These are phyloP conservation scores for Lamellibrachia satsuma DNA, from an alignment of 2,888 invertebrate species.

Conservation along the genomic window DNA sequence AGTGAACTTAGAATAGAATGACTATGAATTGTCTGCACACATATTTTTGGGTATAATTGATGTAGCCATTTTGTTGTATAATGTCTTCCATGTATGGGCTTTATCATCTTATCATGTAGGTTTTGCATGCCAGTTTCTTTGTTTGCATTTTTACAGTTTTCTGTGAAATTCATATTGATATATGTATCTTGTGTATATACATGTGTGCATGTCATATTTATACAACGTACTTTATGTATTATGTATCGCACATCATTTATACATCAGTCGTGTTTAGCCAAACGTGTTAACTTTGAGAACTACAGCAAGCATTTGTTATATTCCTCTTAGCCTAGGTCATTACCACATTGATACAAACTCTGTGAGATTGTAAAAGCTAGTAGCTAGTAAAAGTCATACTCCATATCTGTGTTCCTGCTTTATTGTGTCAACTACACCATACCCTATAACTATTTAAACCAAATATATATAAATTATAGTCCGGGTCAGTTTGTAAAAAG, in stretches of 20 bases:
- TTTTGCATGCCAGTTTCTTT: conserved; percentile 12
- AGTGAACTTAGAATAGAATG: not conserved
- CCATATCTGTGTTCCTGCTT: not conserved
- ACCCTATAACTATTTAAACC: not conserved
- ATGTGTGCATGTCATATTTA: not conserved
- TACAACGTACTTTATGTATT: not conserved
- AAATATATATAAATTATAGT: not conserved
- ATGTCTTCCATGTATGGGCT: not conserved
- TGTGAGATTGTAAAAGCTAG: not conserved
- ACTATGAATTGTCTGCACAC: not conserved
- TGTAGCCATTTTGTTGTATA: not conserved
- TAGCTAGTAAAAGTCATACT: not conserved
- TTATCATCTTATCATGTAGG: not conserved
- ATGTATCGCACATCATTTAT: too few species aligned
- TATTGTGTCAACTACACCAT: not conserved
- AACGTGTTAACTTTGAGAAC: not conserved
- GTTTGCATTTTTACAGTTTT: not conserved
- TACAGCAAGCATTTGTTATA: not conserved
- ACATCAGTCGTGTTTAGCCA: not conserved
- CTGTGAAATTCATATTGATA: not conserved
- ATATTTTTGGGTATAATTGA: not conserved
- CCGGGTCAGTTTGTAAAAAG: too few species aligned
- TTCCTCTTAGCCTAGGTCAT: not conserved
- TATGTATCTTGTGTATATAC: not conserved
- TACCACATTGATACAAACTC: not conserved